Evolutionary conservation across 1,140 invertebrate genomes (phyloP).

Genomic region (Drosophila gunungcola): DNA sequence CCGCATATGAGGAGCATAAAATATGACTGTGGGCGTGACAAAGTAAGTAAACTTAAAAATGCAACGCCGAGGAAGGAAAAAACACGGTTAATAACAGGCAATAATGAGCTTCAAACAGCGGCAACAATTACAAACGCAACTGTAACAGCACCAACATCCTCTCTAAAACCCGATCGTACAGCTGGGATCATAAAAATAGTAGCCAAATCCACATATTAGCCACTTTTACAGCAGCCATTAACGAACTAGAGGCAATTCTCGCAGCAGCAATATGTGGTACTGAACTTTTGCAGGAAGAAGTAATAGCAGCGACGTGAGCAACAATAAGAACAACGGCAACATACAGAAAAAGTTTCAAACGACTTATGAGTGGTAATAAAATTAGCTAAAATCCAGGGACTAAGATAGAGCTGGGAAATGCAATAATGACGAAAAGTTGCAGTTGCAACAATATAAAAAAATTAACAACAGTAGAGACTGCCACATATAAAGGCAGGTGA

Average conservation of each 20-base stretch:
- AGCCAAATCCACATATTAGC: slow-evolving; percentile 2
- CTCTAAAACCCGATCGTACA: not conserved
- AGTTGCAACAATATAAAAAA: not conserved
- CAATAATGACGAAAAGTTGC: not conserved
- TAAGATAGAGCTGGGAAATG: not conserved
- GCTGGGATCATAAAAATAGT: not conserved
- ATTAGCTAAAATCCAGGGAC: slow-evolving; percentile 3
- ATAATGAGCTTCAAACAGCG: not conserved
- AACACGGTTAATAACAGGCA: not conserved
- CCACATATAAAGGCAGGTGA: no score
- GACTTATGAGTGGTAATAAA: slow-evolving; percentile 28
- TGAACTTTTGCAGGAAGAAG: not conserved
- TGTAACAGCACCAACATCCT: not conserved
- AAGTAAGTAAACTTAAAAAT: slow-evolving; percentile 1
- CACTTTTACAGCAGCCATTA: slow-evolving; percentile 24
- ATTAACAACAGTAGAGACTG: no score
- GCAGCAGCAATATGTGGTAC: not conserved
- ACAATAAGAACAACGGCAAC: not conserved
- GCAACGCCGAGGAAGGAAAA: not conserved
- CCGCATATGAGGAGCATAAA: not conserved
- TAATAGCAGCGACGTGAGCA: not conserved
- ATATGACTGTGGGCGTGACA: not conserved
- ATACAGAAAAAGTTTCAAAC: not conserved
- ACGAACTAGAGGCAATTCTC: slow-evolving; percentile 27
- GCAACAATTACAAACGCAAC: slow-evolving; percentile 5